Conservation (phyloP, 1,140 invertebrate species). For the Drosophila kepulauana region DNA sequence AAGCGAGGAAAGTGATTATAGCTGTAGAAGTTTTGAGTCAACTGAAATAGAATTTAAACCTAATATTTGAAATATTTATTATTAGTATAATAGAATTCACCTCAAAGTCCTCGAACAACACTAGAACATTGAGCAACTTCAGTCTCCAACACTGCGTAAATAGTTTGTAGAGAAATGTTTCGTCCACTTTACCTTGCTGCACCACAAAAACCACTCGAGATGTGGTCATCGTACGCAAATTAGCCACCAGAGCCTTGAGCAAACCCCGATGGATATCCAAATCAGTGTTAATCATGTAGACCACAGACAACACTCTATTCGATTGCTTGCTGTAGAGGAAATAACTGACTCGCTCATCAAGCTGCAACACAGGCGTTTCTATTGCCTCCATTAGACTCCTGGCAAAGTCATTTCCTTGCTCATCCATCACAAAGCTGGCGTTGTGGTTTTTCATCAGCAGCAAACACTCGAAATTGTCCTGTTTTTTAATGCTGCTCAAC, state of each 20-base stretch:
- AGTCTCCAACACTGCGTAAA: constrained; percentile 65
- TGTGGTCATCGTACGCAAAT: constrained; percentile 65
- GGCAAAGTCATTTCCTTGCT: constrained; percentile 17
- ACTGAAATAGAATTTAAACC: constrained; percentile 7
- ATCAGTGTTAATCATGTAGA: constrained; percentile 18
- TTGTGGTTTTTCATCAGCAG: constrained; percentile 59
- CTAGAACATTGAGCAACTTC: constrained; percentile 68
- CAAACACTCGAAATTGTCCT: constrained; percentile 54
- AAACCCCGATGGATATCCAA: constrained; percentile 47
- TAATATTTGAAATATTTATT: not conserved
- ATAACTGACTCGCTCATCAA: constrained; percentile 54
- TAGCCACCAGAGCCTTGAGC: constrained; percentile 48
- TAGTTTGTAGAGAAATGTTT: constrained; percentile 30
- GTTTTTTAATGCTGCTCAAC: constrained; percentile 48
- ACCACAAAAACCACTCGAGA: constrained; percentile 63
- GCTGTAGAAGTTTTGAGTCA: constrained; percentile 49
- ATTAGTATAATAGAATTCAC: constrained; percentile 29
- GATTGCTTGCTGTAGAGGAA: constrained; percentile 50
- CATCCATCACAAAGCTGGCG: constrained; percentile 6
- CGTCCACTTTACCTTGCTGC: constrained; percentile 1
- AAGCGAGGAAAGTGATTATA: constrained; percentile 68
- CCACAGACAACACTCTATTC: constrained; percentile 43
- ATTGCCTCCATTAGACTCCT: constrained; percentile 44
- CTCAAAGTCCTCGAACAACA: constrained; percentile 53
- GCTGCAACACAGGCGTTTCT: constrained; percentile 49